Evolutionary conservation across 2,888 invertebrate species (phyloP), one percentile per base, ranked within the genome.

Genomic region (Carcina quercana): DNA sequence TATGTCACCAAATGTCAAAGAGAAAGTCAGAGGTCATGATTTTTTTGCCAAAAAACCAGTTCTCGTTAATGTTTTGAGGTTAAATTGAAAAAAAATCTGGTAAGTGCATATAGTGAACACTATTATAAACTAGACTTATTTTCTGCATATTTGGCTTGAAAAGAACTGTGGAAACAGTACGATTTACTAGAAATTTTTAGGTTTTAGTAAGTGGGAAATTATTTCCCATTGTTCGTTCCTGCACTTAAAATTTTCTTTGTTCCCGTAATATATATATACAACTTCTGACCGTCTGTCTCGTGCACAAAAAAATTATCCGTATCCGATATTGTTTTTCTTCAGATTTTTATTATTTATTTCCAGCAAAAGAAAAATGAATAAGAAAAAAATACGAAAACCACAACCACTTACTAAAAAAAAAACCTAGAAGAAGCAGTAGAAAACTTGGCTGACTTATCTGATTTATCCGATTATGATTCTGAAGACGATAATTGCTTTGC

Each of bases 191-290:
- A 35, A 26, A 29, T 38, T 38, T 20, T 35, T 29, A 32, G 38
- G 27, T 35, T 38, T 32, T 26, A 38, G 21, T 29, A 38, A 17
- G 38, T 38, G 38, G 38, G 38, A 38, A 38, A 35, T 32, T 14
- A 38, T 38, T 32, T 38, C 32, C 38, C 38, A 35, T 29, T 38
- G 35, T 38, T 35, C 27, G 38, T 38, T 35, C 30, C 34, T 30
- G 34, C 30, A 25, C 22, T 34, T 14, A 25, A 30, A 37, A 37
- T 25, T 19, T 19, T 17, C 30, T 24, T 15, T 14, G 28, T 28
- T 21, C 15, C 21, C n/a, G 21, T 21, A 21, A 30, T 30, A 30
- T 21, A 30, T 30, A 30, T 22, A 30, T 22, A 22, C 12, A 30
- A 30, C 24, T 22, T 14, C 21, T 30, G 20, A 13, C 21, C 22